These are phyloP conservation scores for Drosophila sproati DNA, from an alignment of 1,140 invertebrate species.

Conservation along the genomic window DNA sequence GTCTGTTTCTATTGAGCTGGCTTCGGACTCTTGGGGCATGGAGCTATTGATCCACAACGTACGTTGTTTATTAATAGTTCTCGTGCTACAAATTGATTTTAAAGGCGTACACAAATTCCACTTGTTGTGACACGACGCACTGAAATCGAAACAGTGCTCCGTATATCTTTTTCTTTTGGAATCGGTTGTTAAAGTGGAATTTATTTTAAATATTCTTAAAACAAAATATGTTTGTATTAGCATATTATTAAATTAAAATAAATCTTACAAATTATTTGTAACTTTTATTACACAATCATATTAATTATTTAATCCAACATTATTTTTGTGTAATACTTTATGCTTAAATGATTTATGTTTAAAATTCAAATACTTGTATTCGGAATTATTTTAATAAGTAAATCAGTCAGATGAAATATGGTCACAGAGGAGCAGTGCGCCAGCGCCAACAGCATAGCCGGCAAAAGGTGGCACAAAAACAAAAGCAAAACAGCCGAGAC, in stretches of 20 bases:
- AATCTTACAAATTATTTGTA: too few relatives aligned
- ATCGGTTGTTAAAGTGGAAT: slow-evolving; percentile 5
- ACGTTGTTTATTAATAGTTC: slow-evolving; percentile 27
- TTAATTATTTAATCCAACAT: too few relatives aligned
- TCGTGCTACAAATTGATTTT: slow-evolving; percentile 24
- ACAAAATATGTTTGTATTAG: too few relatives aligned
- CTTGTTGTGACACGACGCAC: slow-evolving; percentile 35
- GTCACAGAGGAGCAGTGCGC: slow-evolving; percentile 19
- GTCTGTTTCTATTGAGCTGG: neutral
- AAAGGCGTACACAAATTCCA: slow-evolving; percentile 13
- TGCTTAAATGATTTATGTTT: too few relatives aligned
- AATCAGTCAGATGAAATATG: neutral
- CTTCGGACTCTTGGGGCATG: neutral
- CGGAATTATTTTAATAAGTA: too few relatives aligned
- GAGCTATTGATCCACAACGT: slow-evolving; percentile 32
- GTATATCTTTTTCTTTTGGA: neutral
- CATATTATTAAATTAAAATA: too few relatives aligned
- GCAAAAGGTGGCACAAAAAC: slow-evolving; percentile 42
- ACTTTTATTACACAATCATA: too few relatives aligned
- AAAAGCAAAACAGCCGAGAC: slow-evolving; percentile 18
- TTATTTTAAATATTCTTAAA: neutral
- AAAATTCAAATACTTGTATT: too few relatives aligned
- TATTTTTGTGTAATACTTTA: too few relatives aligned
- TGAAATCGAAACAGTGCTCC: slow-evolving; percentile 2
- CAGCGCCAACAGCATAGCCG: slow-evolving; percentile 47